Conservation (phyloP, 2,888 invertebrate species). For the Unio pictorum region DNA sequence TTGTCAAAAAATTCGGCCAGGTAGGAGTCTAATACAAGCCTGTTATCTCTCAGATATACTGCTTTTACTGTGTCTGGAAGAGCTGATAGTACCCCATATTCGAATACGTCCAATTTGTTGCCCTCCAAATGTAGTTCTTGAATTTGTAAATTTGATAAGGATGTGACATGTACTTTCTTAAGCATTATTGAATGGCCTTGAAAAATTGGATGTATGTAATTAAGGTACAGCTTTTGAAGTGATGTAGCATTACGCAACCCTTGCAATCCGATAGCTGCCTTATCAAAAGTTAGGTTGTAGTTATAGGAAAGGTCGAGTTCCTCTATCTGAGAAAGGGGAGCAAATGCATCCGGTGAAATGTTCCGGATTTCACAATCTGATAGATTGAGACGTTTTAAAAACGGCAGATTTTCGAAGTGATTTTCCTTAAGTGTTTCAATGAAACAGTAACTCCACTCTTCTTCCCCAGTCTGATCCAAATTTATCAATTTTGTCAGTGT, state of each 20-base stretch:
- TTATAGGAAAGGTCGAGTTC: constrained; percentile 14
- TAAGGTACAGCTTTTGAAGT: constrained; percentile 3
- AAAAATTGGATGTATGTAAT: constrained; percentile 4
- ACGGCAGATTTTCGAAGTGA: no score
- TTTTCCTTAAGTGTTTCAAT: no score
- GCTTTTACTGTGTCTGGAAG: no score
- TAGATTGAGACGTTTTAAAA: no score
- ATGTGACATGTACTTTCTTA: not conserved
- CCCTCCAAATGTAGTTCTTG: constrained; percentile 1
- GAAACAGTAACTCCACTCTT: no score
- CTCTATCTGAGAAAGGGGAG: constrained; percentile 1
- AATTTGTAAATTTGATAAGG: not conserved
- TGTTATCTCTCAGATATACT: no score
- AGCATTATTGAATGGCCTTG: constrained; percentile 8
- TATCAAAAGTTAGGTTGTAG: constrained; percentile 8
- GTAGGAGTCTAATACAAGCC: no score
- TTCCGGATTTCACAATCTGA: no score
- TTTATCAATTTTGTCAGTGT: not conserved
- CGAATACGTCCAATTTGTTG: constrained; percentile 3
- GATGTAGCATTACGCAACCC: constrained; percentile 5
- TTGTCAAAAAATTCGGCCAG: no score
- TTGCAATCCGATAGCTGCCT: constrained; percentile 7
- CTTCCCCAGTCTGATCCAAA: not conserved
- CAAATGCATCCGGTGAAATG: no score
- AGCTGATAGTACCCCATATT: no score